phyloP scores from a whole-genome alignment of 2,888 invertebrate genomes.

The Argyresthia albistria region DNA sequence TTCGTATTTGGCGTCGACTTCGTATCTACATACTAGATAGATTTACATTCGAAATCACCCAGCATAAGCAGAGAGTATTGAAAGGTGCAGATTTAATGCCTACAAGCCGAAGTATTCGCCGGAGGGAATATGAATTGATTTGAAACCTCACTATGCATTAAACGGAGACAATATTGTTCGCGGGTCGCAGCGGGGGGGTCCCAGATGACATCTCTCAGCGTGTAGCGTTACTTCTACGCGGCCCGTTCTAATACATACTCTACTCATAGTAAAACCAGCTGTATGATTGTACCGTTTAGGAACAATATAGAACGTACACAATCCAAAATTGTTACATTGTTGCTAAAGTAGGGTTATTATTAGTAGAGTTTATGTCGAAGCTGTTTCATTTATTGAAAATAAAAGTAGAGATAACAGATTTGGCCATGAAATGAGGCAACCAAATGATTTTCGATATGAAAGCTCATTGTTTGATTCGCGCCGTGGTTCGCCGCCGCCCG shows the following conservation, averaged over 20 bases:
- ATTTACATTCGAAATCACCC: too few species aligned
- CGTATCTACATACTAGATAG: too few species aligned
- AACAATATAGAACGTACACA: too few species aligned
- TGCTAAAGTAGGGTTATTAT: too few species aligned
- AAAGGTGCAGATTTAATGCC: not conserved
- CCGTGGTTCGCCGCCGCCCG: slow-evolving; percentile 29
- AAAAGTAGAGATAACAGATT: slow-evolving; percentile 56
- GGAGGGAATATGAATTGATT: slow-evolving; percentile 59
- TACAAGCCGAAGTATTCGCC: slow-evolving; percentile 19
- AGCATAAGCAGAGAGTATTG: too few species aligned
- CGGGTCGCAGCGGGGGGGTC: slow-evolving; percentile 54
- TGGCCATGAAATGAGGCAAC: slow-evolving; percentile 62
- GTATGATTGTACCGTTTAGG: not conserved
- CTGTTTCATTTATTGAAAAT: slow-evolving; percentile 48
- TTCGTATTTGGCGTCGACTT: too few species aligned
- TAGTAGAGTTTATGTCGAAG: slow-evolving; percentile 39
- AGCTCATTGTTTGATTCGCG: slow-evolving; percentile 59
- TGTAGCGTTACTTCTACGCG: slow-evolving; percentile 34
- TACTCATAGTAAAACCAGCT: slow-evolving; percentile 14
- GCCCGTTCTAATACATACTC: too few species aligned
- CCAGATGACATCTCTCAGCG: slow-evolving; percentile 69
- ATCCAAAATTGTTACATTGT: too few species aligned
- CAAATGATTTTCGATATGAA: slow-evolving; percentile 57
- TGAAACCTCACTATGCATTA: slow-evolving; percentile 58
- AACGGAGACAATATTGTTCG: slow-evolving; percentile 68